Percentiles rank a stretch among this genome's conserved stretches.
phyloP scores from a whole-genome alignment of 1,140 invertebrate species.

The Eciton burchellii region DNA sequence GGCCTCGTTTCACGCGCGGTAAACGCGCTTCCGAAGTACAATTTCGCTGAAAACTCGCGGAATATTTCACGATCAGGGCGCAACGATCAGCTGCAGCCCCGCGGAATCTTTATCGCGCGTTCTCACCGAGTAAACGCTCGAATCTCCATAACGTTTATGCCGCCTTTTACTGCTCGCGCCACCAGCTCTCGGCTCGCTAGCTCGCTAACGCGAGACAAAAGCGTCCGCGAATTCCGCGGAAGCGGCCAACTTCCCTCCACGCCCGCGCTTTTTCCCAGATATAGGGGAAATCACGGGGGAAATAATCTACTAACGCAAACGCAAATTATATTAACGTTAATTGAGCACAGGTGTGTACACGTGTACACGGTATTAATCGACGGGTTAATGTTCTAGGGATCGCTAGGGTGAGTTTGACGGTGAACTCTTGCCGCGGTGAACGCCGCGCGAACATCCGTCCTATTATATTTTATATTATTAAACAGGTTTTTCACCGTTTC shows the following conservation, averaged over 20 bases:
- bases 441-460: too few relatives aligned
- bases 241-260: background rate
- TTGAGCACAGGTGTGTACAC: too few relatives aligned
- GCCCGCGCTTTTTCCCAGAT: background rate
- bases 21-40: conserved; percentile 68
- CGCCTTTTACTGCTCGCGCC: conserved; percentile 7
- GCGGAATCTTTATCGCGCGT: conserved; percentile 65
- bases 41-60: conserved; percentile 55
- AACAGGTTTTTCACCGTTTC: background rate
- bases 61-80: conserved; percentile 73
- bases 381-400: too few relatives aligned
- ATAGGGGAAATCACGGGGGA: background rate
- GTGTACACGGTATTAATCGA: too few relatives aligned
- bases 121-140: conserved; percentile 40
- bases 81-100: conserved; percentile 63
- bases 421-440: too few relatives aligned
- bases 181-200: conserved; percentile 4
- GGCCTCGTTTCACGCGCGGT: conserved; percentile 68
- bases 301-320: background rate
- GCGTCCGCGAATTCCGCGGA: background rate
- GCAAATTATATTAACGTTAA: background rate
- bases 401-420: too few relatives aligned
- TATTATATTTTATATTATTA: too few relatives aligned
- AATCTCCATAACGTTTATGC: conserved; percentile 53
- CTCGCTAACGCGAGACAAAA: conserved; percentile 3